These are phyloP conservation scores for Rynchops niger DNA, from an alignment of 2,113 vertebrate species.

Conservation along the genomic window DNA sequence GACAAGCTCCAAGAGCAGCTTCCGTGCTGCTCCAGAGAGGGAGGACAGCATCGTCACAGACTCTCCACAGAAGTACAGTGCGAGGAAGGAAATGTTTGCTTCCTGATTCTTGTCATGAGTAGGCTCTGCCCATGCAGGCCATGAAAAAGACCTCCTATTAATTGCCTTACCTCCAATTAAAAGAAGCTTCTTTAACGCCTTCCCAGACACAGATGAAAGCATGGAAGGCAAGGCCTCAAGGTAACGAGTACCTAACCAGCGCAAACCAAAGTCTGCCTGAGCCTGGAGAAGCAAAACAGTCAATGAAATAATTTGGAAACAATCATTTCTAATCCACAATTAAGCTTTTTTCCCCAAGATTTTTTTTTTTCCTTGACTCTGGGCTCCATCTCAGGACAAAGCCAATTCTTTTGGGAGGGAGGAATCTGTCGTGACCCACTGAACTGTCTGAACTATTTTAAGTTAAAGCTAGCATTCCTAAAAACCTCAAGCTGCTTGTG, in stretches of 20 bases:
- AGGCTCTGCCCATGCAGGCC: not conserved
- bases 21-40: not conserved
- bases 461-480: not conserved
- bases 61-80: fast-evolving
- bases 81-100: not conserved
- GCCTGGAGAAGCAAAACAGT: not conserved
- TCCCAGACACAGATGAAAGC: not conserved
- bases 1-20: not conserved
- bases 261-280: not conserved
- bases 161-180: not conserved
- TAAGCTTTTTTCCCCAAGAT: not conserved
- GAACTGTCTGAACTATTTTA: slow-evolving; percentile 4
- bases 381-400: not conserved
- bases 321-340: not conserved
- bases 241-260: not conserved
- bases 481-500: not conserved
- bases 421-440: not conserved
- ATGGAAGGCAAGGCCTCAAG: not conserved
- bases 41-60: not conserved
- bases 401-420: not conserved
- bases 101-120: not conserved
- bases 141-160: not conserved
- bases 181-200: not conserved
- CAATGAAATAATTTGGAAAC: not conserved
- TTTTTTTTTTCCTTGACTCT: not conserved